phyloP scores from a whole-genome alignment of 2,888 invertebrate genomes.

The Agrotis puta region DNA sequence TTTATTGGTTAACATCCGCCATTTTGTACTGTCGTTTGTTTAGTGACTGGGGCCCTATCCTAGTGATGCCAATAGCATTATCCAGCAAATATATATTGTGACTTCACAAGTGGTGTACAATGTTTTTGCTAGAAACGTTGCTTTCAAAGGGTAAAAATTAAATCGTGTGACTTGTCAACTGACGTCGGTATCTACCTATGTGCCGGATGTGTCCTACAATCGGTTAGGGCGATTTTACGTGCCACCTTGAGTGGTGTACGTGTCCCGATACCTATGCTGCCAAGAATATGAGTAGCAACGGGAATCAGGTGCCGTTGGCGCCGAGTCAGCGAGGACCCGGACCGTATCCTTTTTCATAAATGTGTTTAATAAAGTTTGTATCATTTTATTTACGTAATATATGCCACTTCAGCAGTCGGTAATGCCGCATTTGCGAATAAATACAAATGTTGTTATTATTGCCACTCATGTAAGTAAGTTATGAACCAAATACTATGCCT shows the following conservation, averaged over 20 bases:
- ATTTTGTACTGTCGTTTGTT: conserved; percentile 91
- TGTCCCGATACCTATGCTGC: conserved; percentile 91
- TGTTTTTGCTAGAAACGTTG: conserved; percentile 88
- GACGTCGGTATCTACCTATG: conserved; percentile 87
- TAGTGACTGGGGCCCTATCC: conserved; percentile 87
- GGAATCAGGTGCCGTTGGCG: conserved; percentile 92
- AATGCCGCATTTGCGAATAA: conserved; percentile 84
- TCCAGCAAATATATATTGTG: conserved; percentile 83
- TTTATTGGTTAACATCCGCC: conserved; percentile 91
- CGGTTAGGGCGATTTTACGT: conserved; percentile 90
- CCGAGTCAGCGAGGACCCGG: conserved; percentile 91
- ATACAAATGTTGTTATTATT: conserved; percentile 63
- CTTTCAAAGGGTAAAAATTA: conserved; percentile 83
- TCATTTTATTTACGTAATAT: conserved; percentile 88
- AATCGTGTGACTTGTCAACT: conserved; percentile 87
- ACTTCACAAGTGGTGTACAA: conserved; percentile 85
- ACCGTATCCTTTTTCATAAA: conserved; percentile 91
- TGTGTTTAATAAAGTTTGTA: conserved; percentile 74
- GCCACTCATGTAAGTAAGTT: conserved; percentile 50
- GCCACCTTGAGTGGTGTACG: conserved; percentile 92
- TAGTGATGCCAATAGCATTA: conserved; percentile 86
- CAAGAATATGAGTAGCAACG: conserved; percentile 92
- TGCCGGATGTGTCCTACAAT: conserved; percentile 91
- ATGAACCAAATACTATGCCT: conserved; percentile 3
- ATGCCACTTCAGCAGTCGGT: conserved; percentile 84